phyloP scores from a whole-genome alignment of 2,113 vertebrate species.

The Myotis davidii region DNA sequence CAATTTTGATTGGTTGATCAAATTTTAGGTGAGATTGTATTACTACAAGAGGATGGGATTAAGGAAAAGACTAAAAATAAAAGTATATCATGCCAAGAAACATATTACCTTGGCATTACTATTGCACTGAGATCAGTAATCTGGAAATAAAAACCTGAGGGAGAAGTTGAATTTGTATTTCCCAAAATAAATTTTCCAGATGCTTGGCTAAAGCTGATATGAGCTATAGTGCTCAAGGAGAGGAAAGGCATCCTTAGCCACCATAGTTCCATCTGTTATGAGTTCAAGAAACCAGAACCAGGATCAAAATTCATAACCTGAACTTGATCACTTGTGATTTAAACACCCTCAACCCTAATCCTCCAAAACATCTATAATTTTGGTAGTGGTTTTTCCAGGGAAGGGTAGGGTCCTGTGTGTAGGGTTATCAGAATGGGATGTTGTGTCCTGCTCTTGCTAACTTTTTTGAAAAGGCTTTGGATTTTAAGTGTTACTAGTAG shows the following conservation, averaged over 20 bases:
- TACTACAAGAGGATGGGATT: neutral
- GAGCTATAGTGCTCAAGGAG: neutral
- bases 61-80: constrained; percentile 32
- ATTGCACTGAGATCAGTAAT: neutral
- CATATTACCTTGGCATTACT: neutral
- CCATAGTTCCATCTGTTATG: neutral
- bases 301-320: neutral
- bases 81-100: constrained; percentile 27
- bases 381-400: neutral
- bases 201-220: constrained; percentile 20
- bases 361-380: neutral
- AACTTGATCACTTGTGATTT: neutral
- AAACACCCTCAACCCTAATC: neutral
- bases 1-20: constrained; percentile 29
- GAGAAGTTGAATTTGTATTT: constrained; percentile 44
- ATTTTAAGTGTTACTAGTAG: constrained; percentile 30
- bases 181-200: constrained; percentile 42
- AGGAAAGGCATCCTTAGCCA: neutral
- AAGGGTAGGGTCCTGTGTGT: neutral
- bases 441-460: neutral
- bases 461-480: neutral
- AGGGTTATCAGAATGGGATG: neutral
- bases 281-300: neutral
- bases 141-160: neutral
- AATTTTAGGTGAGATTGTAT: neutral